Conservation (phyloP, 2,113 vertebrate species). For the Stigmatopora argus region DNA sequence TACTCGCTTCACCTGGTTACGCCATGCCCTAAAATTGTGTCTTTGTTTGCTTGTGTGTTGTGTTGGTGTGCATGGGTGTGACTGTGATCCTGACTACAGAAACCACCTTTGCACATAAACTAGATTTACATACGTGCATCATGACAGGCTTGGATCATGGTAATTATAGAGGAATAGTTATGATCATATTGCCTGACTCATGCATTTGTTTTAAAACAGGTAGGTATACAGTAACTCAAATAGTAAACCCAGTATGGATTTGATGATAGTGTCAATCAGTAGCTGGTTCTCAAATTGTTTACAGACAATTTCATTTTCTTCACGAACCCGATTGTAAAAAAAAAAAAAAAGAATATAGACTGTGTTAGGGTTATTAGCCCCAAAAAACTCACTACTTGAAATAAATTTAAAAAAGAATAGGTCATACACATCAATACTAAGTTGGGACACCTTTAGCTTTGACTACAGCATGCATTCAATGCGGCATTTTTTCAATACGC, state of each 20-base stretch:
- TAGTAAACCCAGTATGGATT: background rate
- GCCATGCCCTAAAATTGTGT: conserved; percentile 11
- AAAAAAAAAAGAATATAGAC: too few species aligned
- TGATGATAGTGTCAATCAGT: background rate
- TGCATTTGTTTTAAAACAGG: background rate
- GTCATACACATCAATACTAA: too few species aligned
- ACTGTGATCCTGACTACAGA: conserved; percentile 21
- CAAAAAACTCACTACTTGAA: too few species aligned
- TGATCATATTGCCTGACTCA: background rate
- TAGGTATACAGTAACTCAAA: background rate
- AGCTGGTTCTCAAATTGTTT: background rate
- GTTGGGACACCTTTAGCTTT: too few species aligned
- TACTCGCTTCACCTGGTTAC: conserved; percentile 35
- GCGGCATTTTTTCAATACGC: too few species aligned
- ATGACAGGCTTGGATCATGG: background rate
- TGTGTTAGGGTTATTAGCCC: too few species aligned
- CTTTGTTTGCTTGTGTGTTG: conserved; percentile 10
- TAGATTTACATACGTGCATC: background rate
- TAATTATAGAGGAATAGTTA: background rate
- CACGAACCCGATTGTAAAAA: background rate
- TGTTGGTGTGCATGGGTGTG: conserved; percentile 16
- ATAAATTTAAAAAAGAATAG: too few species aligned
- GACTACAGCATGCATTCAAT: too few species aligned
- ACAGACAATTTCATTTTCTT: background rate
- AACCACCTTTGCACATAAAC: conserved; percentile 4